Evolutionary conservation across 2,888 invertebrate species (phyloP).

Genomic region (Isoperla grammatica): DNA sequence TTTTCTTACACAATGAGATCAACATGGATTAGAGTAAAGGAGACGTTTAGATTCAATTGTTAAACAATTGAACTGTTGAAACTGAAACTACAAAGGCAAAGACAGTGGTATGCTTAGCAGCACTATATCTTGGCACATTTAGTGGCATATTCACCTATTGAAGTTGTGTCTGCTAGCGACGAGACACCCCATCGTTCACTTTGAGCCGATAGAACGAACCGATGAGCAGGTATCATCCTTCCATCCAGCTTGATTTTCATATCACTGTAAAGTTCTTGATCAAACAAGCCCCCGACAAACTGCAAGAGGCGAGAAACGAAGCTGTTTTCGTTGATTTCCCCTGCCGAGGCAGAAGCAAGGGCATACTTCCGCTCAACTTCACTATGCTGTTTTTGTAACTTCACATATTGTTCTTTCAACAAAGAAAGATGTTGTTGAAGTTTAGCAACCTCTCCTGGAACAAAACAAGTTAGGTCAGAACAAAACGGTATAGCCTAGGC

Average conservation of each 20-base stretch:
- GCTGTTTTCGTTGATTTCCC: constrained; percentile 62
- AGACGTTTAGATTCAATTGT: neutral
- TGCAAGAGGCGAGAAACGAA: constrained; percentile 79
- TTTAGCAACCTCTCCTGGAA: constrained; percentile 44
- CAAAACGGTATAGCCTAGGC: neutral
- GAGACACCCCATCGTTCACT: constrained; percentile 82
- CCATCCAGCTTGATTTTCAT: constrained; percentile 68
- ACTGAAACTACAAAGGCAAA: too few species aligned
- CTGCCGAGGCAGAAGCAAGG: constrained; percentile 63
- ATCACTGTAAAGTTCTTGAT: constrained; percentile 75
- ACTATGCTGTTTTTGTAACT: constrained; percentile 72
- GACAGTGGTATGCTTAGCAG: too few species aligned
- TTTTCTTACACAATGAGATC: neutral
- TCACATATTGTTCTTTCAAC: constrained; percentile 85
- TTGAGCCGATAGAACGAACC: constrained; percentile 81
- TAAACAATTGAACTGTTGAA: neutral
- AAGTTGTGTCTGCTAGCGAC: constrained; percentile 50
- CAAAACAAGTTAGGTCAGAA: neutral
- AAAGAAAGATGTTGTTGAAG: constrained; percentile 78
- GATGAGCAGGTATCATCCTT: constrained; percentile 74
- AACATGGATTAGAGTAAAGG: neutral
- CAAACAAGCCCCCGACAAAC: constrained; percentile 76
- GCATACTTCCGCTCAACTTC: constrained; percentile 83
- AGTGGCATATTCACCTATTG: too few species aligned
- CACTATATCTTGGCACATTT: too few species aligned